A percentile compares a stretch with the other conserved stretches of the same genome.
Evolutionary conservation across 2,797 vertebrate genomes (phyloP).

Genomic region (Busarellus nigricollis): DNA sequence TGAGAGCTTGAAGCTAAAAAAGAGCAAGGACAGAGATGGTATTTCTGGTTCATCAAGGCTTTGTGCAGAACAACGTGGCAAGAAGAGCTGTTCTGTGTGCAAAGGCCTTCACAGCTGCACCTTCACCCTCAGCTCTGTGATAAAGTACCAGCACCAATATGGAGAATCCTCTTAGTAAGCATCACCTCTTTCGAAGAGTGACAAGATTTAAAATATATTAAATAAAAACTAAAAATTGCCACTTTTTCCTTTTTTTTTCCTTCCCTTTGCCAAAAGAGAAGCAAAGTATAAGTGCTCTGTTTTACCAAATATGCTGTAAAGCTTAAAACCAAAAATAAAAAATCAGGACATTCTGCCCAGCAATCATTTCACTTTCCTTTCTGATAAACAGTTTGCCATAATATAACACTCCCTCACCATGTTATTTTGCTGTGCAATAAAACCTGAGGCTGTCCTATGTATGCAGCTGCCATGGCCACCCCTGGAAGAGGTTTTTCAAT

Average conservation of each 20-base stretch:
- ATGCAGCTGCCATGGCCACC: not conserved
- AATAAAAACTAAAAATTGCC: not conserved
- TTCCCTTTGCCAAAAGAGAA: not conserved
- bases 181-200: not conserved
- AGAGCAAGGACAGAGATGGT: not conserved
- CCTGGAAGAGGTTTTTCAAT: not conserved
- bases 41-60: not conserved
- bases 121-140: not conserved
- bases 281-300: not conserved
- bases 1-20: not conserved
- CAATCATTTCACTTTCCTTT: not conserved
- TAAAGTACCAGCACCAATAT: not conserved
- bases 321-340: not conserved
- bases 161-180: not conserved
- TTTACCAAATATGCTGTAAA: not conserved
- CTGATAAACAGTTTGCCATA: not conserved
- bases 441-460: not conserved
- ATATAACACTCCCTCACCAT: not conserved
- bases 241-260: rapidly evolving
- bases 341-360: not conserved
- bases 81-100: rapidly evolving
- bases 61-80: not conserved
- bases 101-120: not conserved
- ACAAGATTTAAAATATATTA: not conserved
- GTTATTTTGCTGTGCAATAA: not conserved